Conservation (phyloP, 2,888 invertebrate genomes). For the Sesia bembeciformis region DNA sequence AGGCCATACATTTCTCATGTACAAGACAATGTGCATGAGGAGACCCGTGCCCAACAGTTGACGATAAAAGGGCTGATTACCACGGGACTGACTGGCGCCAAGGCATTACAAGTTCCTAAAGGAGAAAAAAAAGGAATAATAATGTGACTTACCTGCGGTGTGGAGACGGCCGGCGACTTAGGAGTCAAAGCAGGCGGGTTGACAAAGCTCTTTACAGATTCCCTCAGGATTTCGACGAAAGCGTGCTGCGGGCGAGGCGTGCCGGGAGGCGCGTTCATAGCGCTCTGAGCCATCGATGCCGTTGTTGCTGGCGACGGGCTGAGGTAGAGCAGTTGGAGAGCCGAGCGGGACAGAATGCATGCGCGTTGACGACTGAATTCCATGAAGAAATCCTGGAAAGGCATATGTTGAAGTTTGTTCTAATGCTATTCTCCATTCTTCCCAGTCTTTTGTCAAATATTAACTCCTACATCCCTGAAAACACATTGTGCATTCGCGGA, state of each 20-base stretch:
- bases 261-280: slow-evolving; percentile 13
- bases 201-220: slow-evolving; percentile 90
- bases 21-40: too few relatives aligned
- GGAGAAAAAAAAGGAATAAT: too few relatives aligned
- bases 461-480: too few relatives aligned
- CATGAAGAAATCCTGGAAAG: slow-evolving; percentile 88
- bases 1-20: too few relatives aligned
- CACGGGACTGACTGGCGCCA: too few relatives aligned
- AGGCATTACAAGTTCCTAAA: too few relatives aligned
- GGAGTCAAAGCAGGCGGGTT: slow-evolving; percentile 90
- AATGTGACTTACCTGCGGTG: slow-evolving; percentile 71
- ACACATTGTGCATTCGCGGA: too few relatives aligned
- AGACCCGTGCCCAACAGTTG: too few relatives aligned
- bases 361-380: slow-evolving; percentile 92
- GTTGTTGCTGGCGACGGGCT: slow-evolving; percentile 54
- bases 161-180: slow-evolving; percentile 79
- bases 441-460: too few relatives aligned
- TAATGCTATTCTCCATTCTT: too few relatives aligned
- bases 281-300: slow-evolving; percentile 42
- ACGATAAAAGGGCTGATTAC: too few relatives aligned
- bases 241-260: slow-evolving; percentile 43
- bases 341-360: slow-evolving; percentile 93
- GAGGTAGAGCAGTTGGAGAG: slow-evolving; percentile 88
- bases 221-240: slow-evolving; percentile 86
- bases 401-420: too few relatives aligned